Base-by-base conservation (phyloP, 2,113 vertebrate genomes). In the Amazona guildingii region DNA sequence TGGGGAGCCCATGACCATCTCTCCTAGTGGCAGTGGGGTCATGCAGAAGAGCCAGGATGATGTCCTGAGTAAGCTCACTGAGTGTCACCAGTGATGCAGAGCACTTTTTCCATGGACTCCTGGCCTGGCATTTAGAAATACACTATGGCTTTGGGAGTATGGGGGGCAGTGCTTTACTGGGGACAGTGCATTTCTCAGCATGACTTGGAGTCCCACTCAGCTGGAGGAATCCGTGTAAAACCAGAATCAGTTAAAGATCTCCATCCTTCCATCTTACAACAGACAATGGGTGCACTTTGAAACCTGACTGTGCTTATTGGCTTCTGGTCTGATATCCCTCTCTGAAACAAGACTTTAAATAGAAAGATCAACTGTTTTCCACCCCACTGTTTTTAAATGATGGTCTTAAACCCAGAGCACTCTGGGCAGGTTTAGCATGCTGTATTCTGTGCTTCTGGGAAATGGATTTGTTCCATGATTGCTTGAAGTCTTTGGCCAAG, bases 341-440 rank as follows among this genome's bases (percentile, higher is more conserved):
- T 55, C 39, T 48, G 48, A 83, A 82, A 81, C 10, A 48, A 6
- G 25, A 19, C 43, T 75, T 82, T 24, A 46, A 78, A 63, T 19
- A n/a, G 5, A 14, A 39, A 51, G 20, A 21, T 46, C 16, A 44
- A 23, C 7, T 7, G 13, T 25, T 64, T 35, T 43, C 13, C 6
- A 11, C 33, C 5, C 5, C 12, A 2, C 4, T 4, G 1, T 31
- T 89, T 89, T 68, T 16, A 92, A 84, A n/a, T 16, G 2, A 21
- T 23, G 8, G 1, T 37, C 27, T 74, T 59, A 52, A 90, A 37
- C 3, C 1, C 13, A 18, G 49, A 74, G 28, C 7, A 12, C 33
- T 23, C 39, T 44, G 14, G n/a, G 37, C 27, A 64, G 14, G 11
- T 41, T 54, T 41, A 62, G 18, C 8, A 7, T 0, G 3, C 23